Percentiles rank a stretch among this genome's conserved stretches.
Evolutionary conservation across 1,140 invertebrate genomes (phyloP).

Genomic region (Ceratitis capitata): DNA sequence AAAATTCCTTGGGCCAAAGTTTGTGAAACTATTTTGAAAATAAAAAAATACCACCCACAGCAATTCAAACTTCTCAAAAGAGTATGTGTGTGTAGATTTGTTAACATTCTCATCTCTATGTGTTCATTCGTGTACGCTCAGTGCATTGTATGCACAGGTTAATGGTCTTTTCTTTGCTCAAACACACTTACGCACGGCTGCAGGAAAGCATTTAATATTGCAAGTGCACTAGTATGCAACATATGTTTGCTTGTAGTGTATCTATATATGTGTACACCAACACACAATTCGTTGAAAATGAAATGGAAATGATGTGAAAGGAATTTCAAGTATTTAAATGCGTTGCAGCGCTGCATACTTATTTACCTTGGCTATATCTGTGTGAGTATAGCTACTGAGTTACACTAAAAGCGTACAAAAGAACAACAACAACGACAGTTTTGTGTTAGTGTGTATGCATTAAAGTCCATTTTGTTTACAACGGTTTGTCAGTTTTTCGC

Average conservation of each 20-base stretch:
- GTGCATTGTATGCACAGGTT: neutral
- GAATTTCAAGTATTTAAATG: slow-evolving; percentile 31
- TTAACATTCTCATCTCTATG: neutral
- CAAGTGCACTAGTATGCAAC: neutral
- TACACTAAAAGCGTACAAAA: too few relatives aligned
- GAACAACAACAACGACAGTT: too few relatives aligned
- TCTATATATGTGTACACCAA: too few relatives aligned
- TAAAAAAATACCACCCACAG: neutral
- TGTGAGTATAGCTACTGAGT: neutral
- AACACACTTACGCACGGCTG: neutral
- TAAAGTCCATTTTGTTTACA: neutral
- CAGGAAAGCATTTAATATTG: neutral
- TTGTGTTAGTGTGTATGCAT: neutral
- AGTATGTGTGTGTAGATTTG: neutral
- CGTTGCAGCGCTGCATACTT: neutral
- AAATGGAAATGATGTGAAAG: slow-evolving; percentile 34
- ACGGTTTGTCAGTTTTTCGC: neutral
- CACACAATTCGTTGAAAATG: neutral
- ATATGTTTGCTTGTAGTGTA: neutral
- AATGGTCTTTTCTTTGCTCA: slow-evolving; percentile 9
- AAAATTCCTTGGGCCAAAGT: too few relatives aligned
- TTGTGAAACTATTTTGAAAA: too few relatives aligned
- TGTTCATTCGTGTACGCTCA: neutral
- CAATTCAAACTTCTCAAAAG: too few relatives aligned
- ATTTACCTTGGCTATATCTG: neutral